Evolutionary conservation across 2,888 invertebrate genomes (phyloP).

Genomic region (Amphipoea oculea): DNA sequence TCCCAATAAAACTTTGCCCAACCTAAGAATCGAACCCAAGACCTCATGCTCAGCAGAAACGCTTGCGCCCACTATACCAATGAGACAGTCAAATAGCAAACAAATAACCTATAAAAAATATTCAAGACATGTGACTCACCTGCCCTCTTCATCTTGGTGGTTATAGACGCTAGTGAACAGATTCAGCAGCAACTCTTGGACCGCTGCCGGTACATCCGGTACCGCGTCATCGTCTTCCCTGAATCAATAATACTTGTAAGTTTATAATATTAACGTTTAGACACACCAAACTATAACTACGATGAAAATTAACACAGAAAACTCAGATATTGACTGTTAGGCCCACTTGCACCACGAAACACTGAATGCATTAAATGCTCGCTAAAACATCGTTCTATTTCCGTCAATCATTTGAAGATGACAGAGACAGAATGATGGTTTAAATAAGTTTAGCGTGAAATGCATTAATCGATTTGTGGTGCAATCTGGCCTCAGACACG

Average conservation of each 20-base stretch:
- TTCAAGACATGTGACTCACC: conserved; percentile 55
- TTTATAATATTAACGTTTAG: background rate
- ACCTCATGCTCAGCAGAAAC: too few relatives aligned
- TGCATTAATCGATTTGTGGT: background rate
- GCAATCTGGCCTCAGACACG: background rate
- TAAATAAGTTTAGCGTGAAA: background rate
- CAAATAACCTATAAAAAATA: background rate
- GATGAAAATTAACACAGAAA: background rate
- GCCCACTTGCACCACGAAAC: background rate
- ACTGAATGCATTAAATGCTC: background rate
- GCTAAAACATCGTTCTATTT: background rate
- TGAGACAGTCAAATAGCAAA: too few relatives aligned
- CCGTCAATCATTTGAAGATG: background rate
- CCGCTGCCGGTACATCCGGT: conserved; percentile 96
- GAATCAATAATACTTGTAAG: conserved; percentile 26
- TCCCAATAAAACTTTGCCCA: too few relatives aligned
- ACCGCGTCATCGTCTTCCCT: conserved; percentile 95
- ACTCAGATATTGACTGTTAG: background rate
- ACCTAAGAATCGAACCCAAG: too few relatives aligned
- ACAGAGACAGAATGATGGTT: background rate
- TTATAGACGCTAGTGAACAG: conserved; percentile 98
- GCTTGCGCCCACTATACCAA: too few relatives aligned
- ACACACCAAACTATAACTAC: background rate
- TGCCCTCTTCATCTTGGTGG: conserved; percentile 98
- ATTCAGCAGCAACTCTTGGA: conserved; percentile 97